Percentiles rank a stretch among this genome's conserved stretches.
These are phyloP conservation scores for Papilio demoleus DNA, from an alignment of 2,888 invertebrate genomes.

Conservation along the genomic window DNA sequence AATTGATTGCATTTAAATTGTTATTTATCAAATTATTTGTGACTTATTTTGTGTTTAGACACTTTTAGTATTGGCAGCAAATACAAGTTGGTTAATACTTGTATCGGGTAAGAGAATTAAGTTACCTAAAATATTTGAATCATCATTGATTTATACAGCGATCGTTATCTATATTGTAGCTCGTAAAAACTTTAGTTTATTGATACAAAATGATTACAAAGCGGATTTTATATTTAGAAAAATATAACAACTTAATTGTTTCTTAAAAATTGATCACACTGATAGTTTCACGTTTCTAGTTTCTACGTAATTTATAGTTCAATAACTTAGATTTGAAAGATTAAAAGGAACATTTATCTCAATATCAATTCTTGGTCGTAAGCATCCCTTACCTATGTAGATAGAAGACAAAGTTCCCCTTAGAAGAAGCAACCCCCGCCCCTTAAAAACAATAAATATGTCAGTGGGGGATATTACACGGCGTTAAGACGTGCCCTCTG, in stretches of 20 bases:
- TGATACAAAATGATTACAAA: constrained; percentile 43
- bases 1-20: not conserved
- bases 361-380: constrained; percentile 38
- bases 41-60: not conserved
- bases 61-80: not conserved
- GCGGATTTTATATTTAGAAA: constrained; percentile 41
- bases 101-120: constrained; percentile 20
- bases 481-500: constrained; percentile 62
- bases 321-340: constrained; percentile 7
- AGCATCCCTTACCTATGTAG: constrained; percentile 47
- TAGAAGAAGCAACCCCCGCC: constrained; percentile 64
- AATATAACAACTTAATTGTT: constrained; percentile 45
- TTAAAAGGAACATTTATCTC: constrained; percentile 37
- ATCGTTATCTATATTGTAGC: constrained; percentile 46
- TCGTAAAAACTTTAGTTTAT: constrained; percentile 45
- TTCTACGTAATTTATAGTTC: constrained; percentile 18
- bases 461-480: constrained; percentile 79
- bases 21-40: not conserved
- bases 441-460: constrained; percentile 80
- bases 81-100: not conserved
- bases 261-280: constrained; percentile 34
- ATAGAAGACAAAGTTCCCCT: constrained; percentile 50
- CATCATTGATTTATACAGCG: constrained; percentile 15
- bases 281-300: constrained; percentile 24
- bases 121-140: constrained; percentile 35